Percentiles rank a stretch among this genome's conserved stretches.
These are phyloP conservation scores for Xiphophorus birchmanni DNA, from an alignment of 2,797 vertebrate genomes.

Conservation along the genomic window DNA sequence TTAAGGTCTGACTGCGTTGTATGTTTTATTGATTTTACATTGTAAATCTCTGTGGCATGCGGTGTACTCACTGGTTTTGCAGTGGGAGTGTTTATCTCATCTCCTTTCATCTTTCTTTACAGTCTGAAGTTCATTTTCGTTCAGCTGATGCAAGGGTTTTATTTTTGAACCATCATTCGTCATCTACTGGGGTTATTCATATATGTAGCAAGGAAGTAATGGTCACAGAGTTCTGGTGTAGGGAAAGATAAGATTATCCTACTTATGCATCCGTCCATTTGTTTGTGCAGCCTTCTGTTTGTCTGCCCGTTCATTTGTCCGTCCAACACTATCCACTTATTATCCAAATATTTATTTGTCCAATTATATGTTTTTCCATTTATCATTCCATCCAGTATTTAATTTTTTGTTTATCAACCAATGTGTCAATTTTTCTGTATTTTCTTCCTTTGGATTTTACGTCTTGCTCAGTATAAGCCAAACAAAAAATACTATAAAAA, in stretches of 20 bases:
- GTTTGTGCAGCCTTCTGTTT: not conserved
- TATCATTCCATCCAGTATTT: not conserved
- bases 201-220: conserved; percentile 23
- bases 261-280: not conserved
- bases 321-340: not conserved
- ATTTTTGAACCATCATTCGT: conserved; percentile 31
- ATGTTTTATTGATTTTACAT: conserved; percentile 18
- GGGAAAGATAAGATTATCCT: not conserved
- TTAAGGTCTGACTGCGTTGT: conserved; percentile 13
- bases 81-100: conserved; percentile 46
- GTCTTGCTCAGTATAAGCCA: not conserved
- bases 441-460: not conserved
- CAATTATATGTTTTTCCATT: not conserved
- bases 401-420: not conserved
- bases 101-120: conserved; percentile 60
- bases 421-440: not conserved
- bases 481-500: not conserved
- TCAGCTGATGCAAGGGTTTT: conserved; percentile 34
- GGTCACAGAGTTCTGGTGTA: conserved; percentile 9
- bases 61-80: conserved; percentile 13
- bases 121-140: conserved; percentile 69
- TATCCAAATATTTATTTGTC: not conserved
- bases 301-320: not conserved
- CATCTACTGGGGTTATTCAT: conserved; percentile 33
- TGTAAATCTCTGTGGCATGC: conserved; percentile 19